phyloP scores from a whole-genome alignment of 2,113 vertebrate species.

The Chaenocephalus aceratus region DNA sequence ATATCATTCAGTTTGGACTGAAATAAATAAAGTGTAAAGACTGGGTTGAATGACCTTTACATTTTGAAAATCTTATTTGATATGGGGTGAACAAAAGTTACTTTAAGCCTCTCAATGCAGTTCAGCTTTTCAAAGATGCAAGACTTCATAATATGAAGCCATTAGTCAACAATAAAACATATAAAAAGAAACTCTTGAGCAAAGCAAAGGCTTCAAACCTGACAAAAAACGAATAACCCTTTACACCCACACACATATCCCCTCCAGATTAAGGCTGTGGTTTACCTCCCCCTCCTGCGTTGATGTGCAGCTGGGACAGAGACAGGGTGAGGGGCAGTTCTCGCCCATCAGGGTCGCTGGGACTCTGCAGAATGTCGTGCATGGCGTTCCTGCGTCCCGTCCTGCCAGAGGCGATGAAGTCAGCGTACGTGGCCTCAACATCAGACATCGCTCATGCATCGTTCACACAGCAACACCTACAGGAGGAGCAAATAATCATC shows the following conservation, averaged over 20 bases:
- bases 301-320: conserved; percentile 93
- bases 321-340: conserved; percentile 91
- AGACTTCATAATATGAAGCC: too few species aligned
- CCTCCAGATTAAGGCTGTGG: neutral
- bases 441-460: conserved; percentile 96
- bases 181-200: neutral
- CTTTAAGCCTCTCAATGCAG: too few species aligned
- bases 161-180: neutral
- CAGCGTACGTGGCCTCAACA: conserved; percentile 98
- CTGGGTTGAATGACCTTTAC: too few species aligned
- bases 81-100: too few species aligned
- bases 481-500: neutral
- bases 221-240: neutral
- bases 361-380: conserved; percentile 95
- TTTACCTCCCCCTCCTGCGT: conserved; percentile 86
- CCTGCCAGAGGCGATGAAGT: conserved; percentile 97
- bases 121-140: too few species aligned
- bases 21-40: too few species aligned
- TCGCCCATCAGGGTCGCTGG: conserved; percentile 89
- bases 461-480: conserved; percentile 91
- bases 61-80: too few species aligned
- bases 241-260: too few species aligned
- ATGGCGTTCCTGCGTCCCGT: conserved; percentile 96
- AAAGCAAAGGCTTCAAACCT: neutral
- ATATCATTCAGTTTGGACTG: too few species aligned